phyloP scores from a whole-genome alignment of 2,888 invertebrate species.

The Mimas tiliae region DNA sequence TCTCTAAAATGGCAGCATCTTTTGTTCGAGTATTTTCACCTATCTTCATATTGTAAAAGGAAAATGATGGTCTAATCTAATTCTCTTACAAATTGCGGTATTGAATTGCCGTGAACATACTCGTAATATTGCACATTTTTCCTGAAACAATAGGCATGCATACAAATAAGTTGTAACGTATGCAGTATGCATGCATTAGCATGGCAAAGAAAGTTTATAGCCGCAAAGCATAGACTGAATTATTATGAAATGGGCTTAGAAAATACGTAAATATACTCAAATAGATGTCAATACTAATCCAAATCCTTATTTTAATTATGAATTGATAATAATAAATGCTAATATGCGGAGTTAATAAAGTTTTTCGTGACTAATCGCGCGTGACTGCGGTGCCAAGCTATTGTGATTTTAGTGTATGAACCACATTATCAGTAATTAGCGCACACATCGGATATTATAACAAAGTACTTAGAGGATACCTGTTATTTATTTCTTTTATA shows the following conservation, averaged over 20 bases:
- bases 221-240: no score
- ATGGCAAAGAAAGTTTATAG: neutral
- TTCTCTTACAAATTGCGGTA: constrained; percentile 9
- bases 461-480: constrained; percentile 18
- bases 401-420: constrained; percentile 44
- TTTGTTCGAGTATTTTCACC: neutral
- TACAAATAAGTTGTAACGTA: neutral
- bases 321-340: constrained; percentile 49
- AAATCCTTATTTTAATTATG: constrained; percentile 29
- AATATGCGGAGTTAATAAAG: constrained; percentile 44
- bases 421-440: constrained; percentile 53
- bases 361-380: constrained; percentile 55
- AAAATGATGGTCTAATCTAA: neutral
- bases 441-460: constrained; percentile 45
- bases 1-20: neutral
- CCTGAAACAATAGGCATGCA: neutral
- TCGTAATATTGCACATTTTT: neutral
- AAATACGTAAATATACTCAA: no score
- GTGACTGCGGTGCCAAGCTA: constrained; percentile 43
- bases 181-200: neutral
- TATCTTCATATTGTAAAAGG: neutral
- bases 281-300: no score
- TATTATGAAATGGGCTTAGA: no score
- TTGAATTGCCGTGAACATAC: neutral
- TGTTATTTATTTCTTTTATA: constrained; percentile 28